Percentiles rank a stretch among this genome's conserved stretches.
Conservation (phyloP, 2,888 invertebrate species). For the Polydesmus complanatus region DNA sequence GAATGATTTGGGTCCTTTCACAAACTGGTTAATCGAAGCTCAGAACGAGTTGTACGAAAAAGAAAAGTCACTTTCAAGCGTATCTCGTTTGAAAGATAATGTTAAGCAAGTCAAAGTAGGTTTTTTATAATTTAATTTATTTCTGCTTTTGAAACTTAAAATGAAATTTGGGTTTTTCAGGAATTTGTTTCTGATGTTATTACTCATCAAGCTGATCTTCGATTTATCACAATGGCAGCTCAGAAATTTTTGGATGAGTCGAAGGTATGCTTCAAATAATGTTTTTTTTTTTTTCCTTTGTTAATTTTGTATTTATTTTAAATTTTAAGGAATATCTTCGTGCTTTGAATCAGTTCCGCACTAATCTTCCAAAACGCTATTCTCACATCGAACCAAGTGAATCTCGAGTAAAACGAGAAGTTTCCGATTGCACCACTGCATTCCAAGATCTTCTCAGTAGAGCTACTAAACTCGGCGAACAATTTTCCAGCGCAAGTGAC, state of each 20-base stretch:
- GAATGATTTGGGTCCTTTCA: slow-evolving; percentile 59
- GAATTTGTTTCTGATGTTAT: slow-evolving; percentile 83
- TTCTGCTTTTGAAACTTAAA: not conserved
- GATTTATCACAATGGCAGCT: slow-evolving; percentile 91
- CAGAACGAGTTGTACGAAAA: slow-evolving; percentile 67
- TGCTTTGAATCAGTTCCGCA: slow-evolving; percentile 73
- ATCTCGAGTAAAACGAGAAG: slow-evolving; percentile 60
- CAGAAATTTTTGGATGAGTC: slow-evolving; percentile 93
- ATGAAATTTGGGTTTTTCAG: slow-evolving; percentile 13
- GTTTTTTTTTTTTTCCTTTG: too few species aligned
- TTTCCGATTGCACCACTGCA: slow-evolving; percentile 51
- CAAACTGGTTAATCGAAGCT: slow-evolving; percentile 69
- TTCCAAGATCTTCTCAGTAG: slow-evolving; percentile 61
- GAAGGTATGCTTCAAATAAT: slow-evolving; percentile 55
- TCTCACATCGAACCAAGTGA: slow-evolving; percentile 63
- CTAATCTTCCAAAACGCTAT: slow-evolving; percentile 55
- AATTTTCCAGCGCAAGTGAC: slow-evolving; percentile 62
- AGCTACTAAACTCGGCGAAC: slow-evolving; percentile 69
- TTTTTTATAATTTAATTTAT: not conserved
- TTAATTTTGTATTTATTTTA: slow-evolving; percentile 1
- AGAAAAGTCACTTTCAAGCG: slow-evolving; percentile 62
- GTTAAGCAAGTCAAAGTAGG: slow-evolving; percentile 54
- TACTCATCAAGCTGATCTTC: slow-evolving; percentile 84
- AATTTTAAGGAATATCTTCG: slow-evolving; percentile 57
- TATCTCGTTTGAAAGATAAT: slow-evolving; percentile 44